A percentile compares a stretch with the other conserved stretches of the same genome.
Conservation (phyloP, 2,888 invertebrate genomes). For the Dione vanillae region DNA sequence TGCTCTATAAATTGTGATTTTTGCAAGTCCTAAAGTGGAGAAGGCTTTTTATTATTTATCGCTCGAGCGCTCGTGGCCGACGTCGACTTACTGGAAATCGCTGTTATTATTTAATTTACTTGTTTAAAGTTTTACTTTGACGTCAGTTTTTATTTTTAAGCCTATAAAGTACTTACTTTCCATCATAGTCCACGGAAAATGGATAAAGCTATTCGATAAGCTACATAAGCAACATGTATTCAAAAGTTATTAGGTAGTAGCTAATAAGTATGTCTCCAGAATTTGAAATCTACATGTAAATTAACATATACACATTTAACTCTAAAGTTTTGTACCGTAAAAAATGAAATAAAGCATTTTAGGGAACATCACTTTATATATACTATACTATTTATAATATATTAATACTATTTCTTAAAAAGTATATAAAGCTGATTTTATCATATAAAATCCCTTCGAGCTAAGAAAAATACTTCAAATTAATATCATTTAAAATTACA, state of each 20-base stretch:
- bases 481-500: no score
- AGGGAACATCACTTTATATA: no score
- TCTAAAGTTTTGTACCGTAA: no score
- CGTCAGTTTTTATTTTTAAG: conserved; percentile 47
- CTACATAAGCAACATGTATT: conserved; percentile 11
- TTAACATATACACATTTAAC: no score
- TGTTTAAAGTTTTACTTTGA: conserved; percentile 72
- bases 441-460: no score
- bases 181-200: conserved; percentile 28
- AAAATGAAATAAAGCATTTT: no score
- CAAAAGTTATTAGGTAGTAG: not conserved
- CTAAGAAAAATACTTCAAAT: no score
- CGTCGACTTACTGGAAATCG: conserved; percentile 78
- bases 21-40: conserved; percentile 85
- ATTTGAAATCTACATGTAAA: not conserved
- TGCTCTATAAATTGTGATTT: conserved; percentile 85
- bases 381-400: no score
- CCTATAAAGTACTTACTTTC: conserved; percentile 43
- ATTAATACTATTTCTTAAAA: no score
- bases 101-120: conserved; percentile 81
- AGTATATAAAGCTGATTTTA: no score
- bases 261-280: not conserved
- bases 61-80: conserved; percentile 72
- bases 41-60: conserved; percentile 84
- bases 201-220: conserved; percentile 21